These are phyloP conservation scores for Dallia pectoralis DNA, from an alignment of 2,797 vertebrate genomes.

Conservation along the genomic window DNA sequence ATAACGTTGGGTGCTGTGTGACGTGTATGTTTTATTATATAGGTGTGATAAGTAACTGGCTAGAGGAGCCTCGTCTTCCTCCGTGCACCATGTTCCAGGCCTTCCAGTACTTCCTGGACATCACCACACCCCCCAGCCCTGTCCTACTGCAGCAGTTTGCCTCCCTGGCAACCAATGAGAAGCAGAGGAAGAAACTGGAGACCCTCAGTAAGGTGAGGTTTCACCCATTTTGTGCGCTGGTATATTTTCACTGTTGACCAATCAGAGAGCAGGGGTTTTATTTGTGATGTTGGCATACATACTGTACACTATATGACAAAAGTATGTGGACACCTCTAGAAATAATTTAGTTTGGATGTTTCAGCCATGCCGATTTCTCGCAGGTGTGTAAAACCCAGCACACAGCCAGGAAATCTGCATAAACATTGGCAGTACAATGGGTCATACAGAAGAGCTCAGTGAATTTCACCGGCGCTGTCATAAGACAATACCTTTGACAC, in stretches of 20 bases:
- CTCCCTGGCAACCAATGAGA: slow-evolving; percentile 86
- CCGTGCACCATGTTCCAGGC: slow-evolving; percentile 96
- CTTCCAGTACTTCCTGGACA: slow-evolving; percentile 96
- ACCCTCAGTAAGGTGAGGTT: slow-evolving; percentile 90
- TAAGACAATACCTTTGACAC: too few relatives aligned
- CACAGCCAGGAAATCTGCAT: too few relatives aligned
- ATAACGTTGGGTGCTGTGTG: not conserved
- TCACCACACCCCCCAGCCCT: slow-evolving; percentile 92
- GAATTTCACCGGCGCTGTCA: too few relatives aligned
- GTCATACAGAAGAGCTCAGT: too few relatives aligned
- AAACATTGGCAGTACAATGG: too few relatives aligned
- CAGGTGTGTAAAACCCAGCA: too few relatives aligned
- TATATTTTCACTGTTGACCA: not conserved
- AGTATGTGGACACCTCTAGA: too few relatives aligned
- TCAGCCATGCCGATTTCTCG: too few relatives aligned
- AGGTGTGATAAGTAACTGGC: slow-evolving; percentile 99
- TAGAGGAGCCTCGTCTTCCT: slow-evolving; percentile 86
- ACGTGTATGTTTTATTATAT: not conserved
- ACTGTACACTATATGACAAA: too few relatives aligned
- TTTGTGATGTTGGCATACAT: too few relatives aligned
- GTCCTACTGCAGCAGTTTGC: slow-evolving; percentile 94
- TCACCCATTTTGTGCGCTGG: not conserved
- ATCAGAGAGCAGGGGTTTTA: too few relatives aligned
- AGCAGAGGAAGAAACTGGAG: slow-evolving; percentile 89
- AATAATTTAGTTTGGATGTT: too few relatives aligned